Percentiles rank a stretch among this genome's conserved stretches.
Conservation (phyloP, 2,797 vertebrate species). For the Decapterus maruadsi region DNA sequence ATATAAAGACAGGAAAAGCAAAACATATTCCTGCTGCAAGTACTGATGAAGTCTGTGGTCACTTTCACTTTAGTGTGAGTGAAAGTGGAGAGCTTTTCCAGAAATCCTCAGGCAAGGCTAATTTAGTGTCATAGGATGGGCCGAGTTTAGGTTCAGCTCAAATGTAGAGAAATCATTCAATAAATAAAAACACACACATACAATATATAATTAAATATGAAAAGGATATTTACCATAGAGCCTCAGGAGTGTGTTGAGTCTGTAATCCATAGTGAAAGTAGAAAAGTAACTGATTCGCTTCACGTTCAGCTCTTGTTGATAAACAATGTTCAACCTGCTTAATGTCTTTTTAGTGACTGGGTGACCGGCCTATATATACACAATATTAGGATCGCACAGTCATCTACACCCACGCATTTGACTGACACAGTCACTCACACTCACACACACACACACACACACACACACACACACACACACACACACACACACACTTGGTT, state of each 20-base stretch:
- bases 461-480: background rate
- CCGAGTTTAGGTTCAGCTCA: no score
- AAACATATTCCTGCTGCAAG: no score
- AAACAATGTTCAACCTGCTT: background rate
- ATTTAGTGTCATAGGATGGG: no score
- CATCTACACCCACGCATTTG: slow-evolving; percentile 27
- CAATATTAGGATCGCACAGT: background rate
- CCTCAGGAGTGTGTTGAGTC: background rate
- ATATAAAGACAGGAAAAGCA: no score
- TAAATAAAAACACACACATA: no score
- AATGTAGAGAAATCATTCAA: no score
- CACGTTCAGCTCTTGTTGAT: background rate
- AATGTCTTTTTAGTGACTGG: background rate
- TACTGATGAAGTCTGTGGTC: no score
- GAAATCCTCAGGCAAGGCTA: no score
- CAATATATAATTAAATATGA: background rate
- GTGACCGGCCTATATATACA: slow-evolving; percentile 27
- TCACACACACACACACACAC: background rate
- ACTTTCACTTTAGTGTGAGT: no score
- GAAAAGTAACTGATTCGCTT: background rate
- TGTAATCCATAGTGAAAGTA: slow-evolving; percentile 44
- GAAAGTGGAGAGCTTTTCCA: no score
- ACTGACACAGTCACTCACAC: background rate
- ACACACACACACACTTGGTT: background rate
- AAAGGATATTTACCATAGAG: slow-evolving; percentile 61